These are phyloP conservation scores for Malaclemys terrapin DNA, from an alignment of 2,113 vertebrate species.

Conservation along the genomic window DNA sequence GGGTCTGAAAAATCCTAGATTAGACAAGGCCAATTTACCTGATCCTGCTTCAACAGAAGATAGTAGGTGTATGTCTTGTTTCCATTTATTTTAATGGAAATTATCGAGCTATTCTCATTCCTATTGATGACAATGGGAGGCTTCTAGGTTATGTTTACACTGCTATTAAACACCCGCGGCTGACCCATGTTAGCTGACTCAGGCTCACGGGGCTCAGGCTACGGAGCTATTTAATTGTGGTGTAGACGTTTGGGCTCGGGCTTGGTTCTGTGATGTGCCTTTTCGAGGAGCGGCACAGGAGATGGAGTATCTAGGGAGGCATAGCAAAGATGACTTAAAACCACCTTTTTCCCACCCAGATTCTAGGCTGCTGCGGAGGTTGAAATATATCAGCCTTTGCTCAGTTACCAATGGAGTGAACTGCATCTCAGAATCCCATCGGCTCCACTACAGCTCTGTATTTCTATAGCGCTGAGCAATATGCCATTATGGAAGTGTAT, in stretches of 20 bases:
- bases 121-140: too few relatives aligned
- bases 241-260: background rate
- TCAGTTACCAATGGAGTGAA: too few relatives aligned
- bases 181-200: background rate
- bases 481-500: background rate
- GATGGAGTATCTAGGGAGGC: constrained; percentile 24
- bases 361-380: constrained; percentile 2
- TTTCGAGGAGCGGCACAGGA: constrained; percentile 40
- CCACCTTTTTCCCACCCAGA: too few relatives aligned
- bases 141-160: too few relatives aligned
- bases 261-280: background rate
- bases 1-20: background rate
- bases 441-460: background rate
- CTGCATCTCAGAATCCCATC: background rate
- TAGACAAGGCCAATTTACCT: background rate
- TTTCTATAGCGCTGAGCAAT: background rate
- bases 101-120: background rate
- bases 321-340: constrained; percentile 45
- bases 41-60: background rate
- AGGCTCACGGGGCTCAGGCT: too few relatives aligned
- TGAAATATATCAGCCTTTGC: constrained; percentile 18
- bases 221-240: background rate
- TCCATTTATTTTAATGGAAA: background rate
- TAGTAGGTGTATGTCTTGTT: background rate
- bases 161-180: too few relatives aligned